Conservation (phyloP, 1,140 invertebrate species). For the Parasteatoda tepidariorum region DNA sequence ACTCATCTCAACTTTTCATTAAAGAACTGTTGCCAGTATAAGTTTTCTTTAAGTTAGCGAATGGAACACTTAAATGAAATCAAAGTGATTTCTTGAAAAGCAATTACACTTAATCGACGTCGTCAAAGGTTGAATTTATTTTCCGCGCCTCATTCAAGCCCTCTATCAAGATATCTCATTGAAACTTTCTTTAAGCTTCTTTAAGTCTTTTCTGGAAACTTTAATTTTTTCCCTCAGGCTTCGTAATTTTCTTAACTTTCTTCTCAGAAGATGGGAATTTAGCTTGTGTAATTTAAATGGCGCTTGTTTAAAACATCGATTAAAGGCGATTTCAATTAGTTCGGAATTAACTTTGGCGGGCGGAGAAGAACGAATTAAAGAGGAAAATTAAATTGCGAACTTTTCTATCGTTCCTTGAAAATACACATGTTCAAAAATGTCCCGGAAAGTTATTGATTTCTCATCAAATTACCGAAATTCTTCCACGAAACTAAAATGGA, state of each 20-base stretch:
- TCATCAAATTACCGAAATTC: neutral
- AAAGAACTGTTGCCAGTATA: conserved; percentile 40
- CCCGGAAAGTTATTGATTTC: neutral
- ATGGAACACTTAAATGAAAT: conserved; percentile 55
- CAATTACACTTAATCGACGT: conserved; percentile 59
- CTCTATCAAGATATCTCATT: conserved; percentile 54
- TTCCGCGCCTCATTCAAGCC: neutral
- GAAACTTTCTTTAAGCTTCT: conserved; percentile 60
- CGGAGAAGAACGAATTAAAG: neutral
- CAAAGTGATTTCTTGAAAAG: conserved; percentile 54
- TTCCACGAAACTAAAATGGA: neutral
- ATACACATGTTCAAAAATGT: neutral
- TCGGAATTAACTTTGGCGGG: conserved; percentile 30
- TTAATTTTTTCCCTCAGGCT: neutral
- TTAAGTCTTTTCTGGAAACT: conserved; percentile 14
- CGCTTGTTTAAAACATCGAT: conserved; percentile 53
- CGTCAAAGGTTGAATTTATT: conserved; percentile 60
- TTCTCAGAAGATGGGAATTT: neutral
- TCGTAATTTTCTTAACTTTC: neutral
- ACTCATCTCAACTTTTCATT: conserved; percentile 21
- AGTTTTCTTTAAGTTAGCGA: conserved; percentile 41
- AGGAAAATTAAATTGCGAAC: neutral
- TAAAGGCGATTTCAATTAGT: conserved; percentile 57
- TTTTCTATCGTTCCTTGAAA: neutral
- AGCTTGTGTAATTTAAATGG: conserved; percentile 11